Base-by-base conservation (phyloP, 2,113 vertebrate genomes). In the Albula glossodonta region DNA sequence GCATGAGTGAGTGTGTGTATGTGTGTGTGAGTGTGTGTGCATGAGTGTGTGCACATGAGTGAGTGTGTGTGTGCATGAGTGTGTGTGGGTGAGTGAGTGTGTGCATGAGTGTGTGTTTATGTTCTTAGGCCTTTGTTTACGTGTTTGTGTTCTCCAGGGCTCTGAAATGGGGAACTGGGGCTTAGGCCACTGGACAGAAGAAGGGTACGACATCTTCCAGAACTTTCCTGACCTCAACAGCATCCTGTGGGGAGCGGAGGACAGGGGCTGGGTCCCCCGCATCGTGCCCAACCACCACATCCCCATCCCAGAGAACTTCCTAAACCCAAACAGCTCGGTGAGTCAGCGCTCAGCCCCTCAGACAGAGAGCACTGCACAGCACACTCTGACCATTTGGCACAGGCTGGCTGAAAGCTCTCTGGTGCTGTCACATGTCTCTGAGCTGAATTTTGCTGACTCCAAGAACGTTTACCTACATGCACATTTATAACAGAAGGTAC, bases 151-250 rank as follows among this genome's bases (percentile, higher is more conserved):
- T 80, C 83, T 0, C 0, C 92, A 99, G 98, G 98, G 98, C 85
- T 99, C 98, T 0, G 98, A 99, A 89, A 90, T 99, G 84, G 94
- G 96, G 1, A 97, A 97, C 49, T 99, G 98, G 98, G 95, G 96
- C 0, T 82, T 96, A 87, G 98, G 98, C 1, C 96, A 98, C 49
- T 98, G 96, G 96, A 98, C 95, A 0, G 97, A 98, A 87, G 97
- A 99, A 85, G 97, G 97, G 22, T 97, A 97, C 0, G 98, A 99
- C 91, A 96, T 98, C 94, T 98, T 98, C 82, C 95, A 97, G 90
- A 98, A 99, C 86, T 99, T 98, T 50, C 98, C 98, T 0, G 97
- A 99, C 89, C 94, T 99, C 87, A 97, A 98, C 87, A 96, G 97
- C 0, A 94, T 91, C 0, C 95, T 98, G 88, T 99, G 98, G 98